Conservation (phyloP, 2,888 invertebrate species). For the Eremobia ochroleuca region DNA sequence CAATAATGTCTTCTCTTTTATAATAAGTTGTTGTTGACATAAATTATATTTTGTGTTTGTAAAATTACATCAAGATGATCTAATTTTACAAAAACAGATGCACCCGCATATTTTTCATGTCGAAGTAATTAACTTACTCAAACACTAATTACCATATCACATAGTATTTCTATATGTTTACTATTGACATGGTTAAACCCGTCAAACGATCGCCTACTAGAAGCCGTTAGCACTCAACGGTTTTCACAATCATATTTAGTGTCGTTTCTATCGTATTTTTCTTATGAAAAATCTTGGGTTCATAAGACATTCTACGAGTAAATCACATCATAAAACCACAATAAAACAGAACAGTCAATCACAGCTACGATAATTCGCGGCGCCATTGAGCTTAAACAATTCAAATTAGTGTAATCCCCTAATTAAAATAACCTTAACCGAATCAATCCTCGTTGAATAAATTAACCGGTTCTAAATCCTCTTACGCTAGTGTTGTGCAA, state of each 20-base stretch:
- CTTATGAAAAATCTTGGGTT: background rate
- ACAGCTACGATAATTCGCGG: background rate
- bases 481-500: constrained; percentile 44
- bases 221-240: background rate
- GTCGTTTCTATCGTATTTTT: background rate
- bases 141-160: background rate
- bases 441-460: constrained; percentile 51
- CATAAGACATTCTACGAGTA: background rate
- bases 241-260: background rate
- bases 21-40: constrained; percentile 19
- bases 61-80: no score
- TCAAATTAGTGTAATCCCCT: constrained; percentile 31
- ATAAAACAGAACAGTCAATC: constrained; percentile 23
- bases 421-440: constrained; percentile 48
- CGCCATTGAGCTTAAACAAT: constrained; percentile 21
- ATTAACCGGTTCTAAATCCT: constrained; percentile 51
- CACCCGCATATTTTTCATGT: background rate
- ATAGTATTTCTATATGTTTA: background rate
- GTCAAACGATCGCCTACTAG: background rate
- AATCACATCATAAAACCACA: background rate
- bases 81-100: background rate
- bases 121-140: background rate
- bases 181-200: background rate
- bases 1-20: background rate
- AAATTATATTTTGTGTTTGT: background rate